These are phyloP conservation scores for Lutjanus argentimaculatus DNA, from an alignment of 2,797 vertebrate genomes.

Conservation along the genomic window DNA sequence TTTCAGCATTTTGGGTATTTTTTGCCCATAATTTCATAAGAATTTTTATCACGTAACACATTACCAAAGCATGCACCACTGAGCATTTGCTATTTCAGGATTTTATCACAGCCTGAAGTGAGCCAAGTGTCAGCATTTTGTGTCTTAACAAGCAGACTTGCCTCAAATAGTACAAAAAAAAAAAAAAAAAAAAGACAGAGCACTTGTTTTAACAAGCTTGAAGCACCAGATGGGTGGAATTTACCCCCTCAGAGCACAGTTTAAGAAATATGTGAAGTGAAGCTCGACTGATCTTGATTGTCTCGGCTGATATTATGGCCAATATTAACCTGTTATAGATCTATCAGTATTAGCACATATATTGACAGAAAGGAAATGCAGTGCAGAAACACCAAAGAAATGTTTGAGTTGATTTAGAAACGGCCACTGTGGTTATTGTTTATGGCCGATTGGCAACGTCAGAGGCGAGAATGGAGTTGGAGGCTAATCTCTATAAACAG, in stretches of 20 bases:
- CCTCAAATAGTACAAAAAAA: not conserved
- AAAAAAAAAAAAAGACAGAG: constrained; percentile 9
- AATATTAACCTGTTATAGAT: not conserved
- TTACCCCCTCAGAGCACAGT: constrained; percentile 25
- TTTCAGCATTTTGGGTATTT: not conserved
- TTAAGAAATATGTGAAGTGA: not conserved
- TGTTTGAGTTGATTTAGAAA: not conserved
- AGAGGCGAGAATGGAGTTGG: too few species aligned
- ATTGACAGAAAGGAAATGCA: not conserved
- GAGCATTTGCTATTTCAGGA: constrained; percentile 3
- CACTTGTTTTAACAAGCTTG: constrained; percentile 34
- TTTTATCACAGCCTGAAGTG: constrained; percentile 2
- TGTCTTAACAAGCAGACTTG: constrained; percentile 32
- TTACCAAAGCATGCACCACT: constrained; percentile 27
- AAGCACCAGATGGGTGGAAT: constrained; percentile 24
- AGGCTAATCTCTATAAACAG: too few species aligned
- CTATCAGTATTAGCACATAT: not conserved
- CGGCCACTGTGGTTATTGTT: too few species aligned
- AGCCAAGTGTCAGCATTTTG: constrained; percentile 7
- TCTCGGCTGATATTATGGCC: not conserved
- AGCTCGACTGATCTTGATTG: not conserved
- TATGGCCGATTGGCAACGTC: too few species aligned
- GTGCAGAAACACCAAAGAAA: constrained; percentile 7
- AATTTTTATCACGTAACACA: constrained; percentile 25
- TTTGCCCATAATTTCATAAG: not conserved